Base-by-base conservation (phyloP, 2,888 invertebrate species). In the Tetragnatha montana region DNA sequence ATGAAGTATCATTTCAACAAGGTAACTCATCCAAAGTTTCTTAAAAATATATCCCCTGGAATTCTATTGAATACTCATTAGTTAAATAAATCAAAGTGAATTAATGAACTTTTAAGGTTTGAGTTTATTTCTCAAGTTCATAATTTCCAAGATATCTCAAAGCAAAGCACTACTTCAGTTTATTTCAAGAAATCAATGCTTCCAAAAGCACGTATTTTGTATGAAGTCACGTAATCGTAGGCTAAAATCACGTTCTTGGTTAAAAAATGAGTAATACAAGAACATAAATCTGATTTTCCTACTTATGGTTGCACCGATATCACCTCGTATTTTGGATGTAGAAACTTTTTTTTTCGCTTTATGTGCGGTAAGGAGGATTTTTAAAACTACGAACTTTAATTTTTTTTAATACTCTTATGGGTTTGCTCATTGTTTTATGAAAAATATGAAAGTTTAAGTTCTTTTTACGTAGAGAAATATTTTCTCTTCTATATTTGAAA, bases 181-280 rank as follows among this genome's bases (percentile, higher is more conserved):
- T 35, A 69, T 80, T 81, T 81, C 81, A 71, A 81, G 60, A 71
- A 81, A 81, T 81, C 81, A 70, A 70, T 81, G 81, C 17, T 4
- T 17, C 60, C 17, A 17, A 49, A 10, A 49, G 81, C 81, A 81
- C 81, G 81, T 81, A 81, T 81, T 21, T 81, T 70, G 71, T 81
- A 49, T 47, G 81, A 70, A 81, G 81, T 81, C 81, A 81, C 81
- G 81, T 49, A 80, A 80, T 80, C 19, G 70, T 49, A 81, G 70
- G 19, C 70, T 49, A 50, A 81, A 81, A 81, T 71, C 81, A 81
- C 81, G 70, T 81, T n/a, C 70, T 49, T 35, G 35, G 74, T 35
- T 74, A 74, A 74, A 71, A 74, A 22, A 74, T 74, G 35, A 22
- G 21, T 17, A 22, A 35, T 35, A 74, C 35, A 74, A 35, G 35